Percentiles rank a stretch among this genome's conserved stretches.
Conservation (phyloP, 2,888 invertebrate species). For the Conistra vaccinii region DNA sequence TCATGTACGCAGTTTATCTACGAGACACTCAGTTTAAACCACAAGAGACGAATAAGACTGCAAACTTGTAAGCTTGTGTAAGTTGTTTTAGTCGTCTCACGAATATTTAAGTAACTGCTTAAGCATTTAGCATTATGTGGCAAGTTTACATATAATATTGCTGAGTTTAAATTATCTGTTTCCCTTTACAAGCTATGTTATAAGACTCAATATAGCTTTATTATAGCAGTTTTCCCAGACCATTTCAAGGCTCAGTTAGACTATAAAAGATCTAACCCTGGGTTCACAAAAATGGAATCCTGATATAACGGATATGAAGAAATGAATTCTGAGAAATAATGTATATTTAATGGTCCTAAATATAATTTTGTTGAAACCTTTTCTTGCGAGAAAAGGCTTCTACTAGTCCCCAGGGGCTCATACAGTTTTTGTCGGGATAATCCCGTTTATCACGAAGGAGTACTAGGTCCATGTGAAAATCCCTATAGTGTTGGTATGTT, state of each 20-base stretch:
- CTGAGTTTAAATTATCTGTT: background rate
- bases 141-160: background rate
- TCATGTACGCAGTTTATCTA: conserved; percentile 43
- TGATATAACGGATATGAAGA: conserved; percentile 19
- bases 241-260: background rate
- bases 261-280: background rate
- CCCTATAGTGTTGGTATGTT: background rate
- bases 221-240: background rate
- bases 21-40: conserved; percentile 43
- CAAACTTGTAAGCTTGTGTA: conserved; percentile 31
- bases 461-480: conserved; percentile 25
- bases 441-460: conserved; percentile 2
- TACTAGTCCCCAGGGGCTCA: conserved; percentile 13
- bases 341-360: conserved; percentile 25
- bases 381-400: conserved; percentile 21
- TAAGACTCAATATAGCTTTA: background rate
- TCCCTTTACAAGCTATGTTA: background rate
- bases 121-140: conserved; percentile 19
- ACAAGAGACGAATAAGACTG: conserved; percentile 39
- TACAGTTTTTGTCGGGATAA: conserved; percentile 31
- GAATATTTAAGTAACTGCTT: conserved; percentile 30
- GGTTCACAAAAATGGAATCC: conserved; percentile 6
- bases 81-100: background rate
- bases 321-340: conserved; percentile 39
- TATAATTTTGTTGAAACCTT: conserved; percentile 33